A percentile compares a stretch with the other conserved stretches of the same genome.
phyloP scores from a whole-genome alignment of 1,140 invertebrate species.

The Drosophila lacteicornis region DNA sequence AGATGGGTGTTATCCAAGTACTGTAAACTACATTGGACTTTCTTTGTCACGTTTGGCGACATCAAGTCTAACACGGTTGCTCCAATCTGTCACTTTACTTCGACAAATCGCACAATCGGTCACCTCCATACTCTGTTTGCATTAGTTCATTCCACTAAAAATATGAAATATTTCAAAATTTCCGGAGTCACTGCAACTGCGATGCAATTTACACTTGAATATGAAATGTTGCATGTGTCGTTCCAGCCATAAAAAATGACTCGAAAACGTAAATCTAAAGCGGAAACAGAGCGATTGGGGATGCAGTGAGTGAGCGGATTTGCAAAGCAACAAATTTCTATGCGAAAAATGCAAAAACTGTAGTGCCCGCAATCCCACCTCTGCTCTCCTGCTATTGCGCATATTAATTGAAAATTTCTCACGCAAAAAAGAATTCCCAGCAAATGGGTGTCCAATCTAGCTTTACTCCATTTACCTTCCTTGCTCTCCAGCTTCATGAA shows the following conservation, averaged over 20 bases:
- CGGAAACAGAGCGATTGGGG: slow-evolving; percentile 22
- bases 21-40: slow-evolving; percentile 47
- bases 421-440: slow-evolving; percentile 53
- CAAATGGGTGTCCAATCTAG: slow-evolving; percentile 29
- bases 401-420: slow-evolving; percentile 81
- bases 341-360: slow-evolving; percentile 69
- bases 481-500: slow-evolving; percentile 26
- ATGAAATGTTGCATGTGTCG: slow-evolving; percentile 55
- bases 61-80: slow-evolving; percentile 63
- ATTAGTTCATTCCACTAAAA: slow-evolving; percentile 60
- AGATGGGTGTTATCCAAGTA: slow-evolving; percentile 53
- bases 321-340: slow-evolving; percentile 54
- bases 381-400: slow-evolving; percentile 62
- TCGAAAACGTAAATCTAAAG: slow-evolving; percentile 55
- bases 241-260: slow-evolving; percentile 10
- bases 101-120: background rate
- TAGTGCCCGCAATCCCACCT: slow-evolving; percentile 14
- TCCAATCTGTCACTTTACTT: background rate
- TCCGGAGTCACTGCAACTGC: slow-evolving; percentile 56
- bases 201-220: slow-evolving; percentile 79
- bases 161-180: slow-evolving; percentile 67
- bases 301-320: slow-evolving; percentile 9
- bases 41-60: slow-evolving; percentile 48
- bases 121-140: slow-evolving; percentile 33
- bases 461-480: background rate